Conservation (phyloP, 1,140 invertebrate species). For the Rhynchophorus ferrugineus region DNA sequence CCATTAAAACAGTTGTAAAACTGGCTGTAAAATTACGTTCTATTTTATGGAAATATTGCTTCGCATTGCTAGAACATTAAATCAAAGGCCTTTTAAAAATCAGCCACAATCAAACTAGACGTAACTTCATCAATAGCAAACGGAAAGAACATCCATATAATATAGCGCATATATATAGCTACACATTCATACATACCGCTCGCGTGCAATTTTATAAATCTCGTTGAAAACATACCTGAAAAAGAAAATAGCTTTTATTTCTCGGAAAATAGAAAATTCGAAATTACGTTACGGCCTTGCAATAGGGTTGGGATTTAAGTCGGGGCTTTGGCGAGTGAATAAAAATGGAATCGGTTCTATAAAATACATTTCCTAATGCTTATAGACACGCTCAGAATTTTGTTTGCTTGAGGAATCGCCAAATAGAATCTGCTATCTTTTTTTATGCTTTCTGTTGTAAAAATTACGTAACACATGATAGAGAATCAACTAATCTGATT, state of each 20-base stretch:
- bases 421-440: neutral
- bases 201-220: neutral
- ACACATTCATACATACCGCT: neutral
- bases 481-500: too few relatives aligned
- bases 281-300: neutral
- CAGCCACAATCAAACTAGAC: too few relatives aligned
- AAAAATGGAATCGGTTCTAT: neutral
- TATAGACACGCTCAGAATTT: neutral
- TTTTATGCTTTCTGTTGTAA: neutral
- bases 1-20: too few relatives aligned
- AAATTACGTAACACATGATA: too few relatives aligned
- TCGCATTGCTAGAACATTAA: too few relatives aligned
- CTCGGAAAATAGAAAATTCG: neutral
- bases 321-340: neutral
- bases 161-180: too few relatives aligned
- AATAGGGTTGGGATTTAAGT: neutral
- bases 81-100: too few relatives aligned
- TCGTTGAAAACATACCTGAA: neutral
- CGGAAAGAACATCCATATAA: too few relatives aligned
- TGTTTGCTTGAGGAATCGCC: neutral
- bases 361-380: neutral
- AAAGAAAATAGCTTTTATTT: neutral
- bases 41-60: too few relatives aligned
- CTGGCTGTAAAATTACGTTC: too few relatives aligned
- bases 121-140: too few relatives aligned